Evolutionary conservation across 2,888 invertebrate genomes (phyloP), one percentile per base, ranked within the genome.

Genomic region (Nebria salina): DNA sequence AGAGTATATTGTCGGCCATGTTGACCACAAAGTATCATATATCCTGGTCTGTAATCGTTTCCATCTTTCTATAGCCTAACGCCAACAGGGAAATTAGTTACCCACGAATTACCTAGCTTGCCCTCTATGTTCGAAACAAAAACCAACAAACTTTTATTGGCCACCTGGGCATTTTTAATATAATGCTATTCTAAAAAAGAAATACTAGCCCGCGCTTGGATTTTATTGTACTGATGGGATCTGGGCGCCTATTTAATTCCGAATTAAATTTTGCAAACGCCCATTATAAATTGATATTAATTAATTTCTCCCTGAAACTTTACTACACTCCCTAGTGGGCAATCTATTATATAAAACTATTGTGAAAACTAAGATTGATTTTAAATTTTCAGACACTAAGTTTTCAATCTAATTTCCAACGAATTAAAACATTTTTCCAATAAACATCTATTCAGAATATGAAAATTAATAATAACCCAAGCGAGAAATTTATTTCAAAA

Each of bases 81-180:
- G 70, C 70, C 66, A 70, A 25, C 70, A 70, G 70, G 25, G 20
- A 70, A 70, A 25, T 70, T 70, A 70, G 20, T 66, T 13, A 66
- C 5, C 13, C 66, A 13, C 66, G 54, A 54, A 54, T 54, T 54
- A 54, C 7, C 54, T 54, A 54, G 2, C 54, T 4, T 11, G 13
- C 54, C 13, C 54, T 7, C 11, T 13, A 8, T 54, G 34, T 54
- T 11, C 54, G 54, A 54, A 54, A 8, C 65, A 77, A 78, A 78
- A 65, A 78, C 72, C 72, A 11, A 70, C 70, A 73, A 20, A 78
- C 72, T 72, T 78, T 73, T 78, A 78, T 73, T 73, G 43, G 65
- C 20, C 78, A 13, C 78, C 9, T 13, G 78, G 73, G 78, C 26
- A 72, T 78, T 54, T 72, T 78, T 78, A 77, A 78, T 78, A 73